Evolutionary conservation across 2,113 vertebrate genomes (phyloP).

Genomic region (Sclerurus mexicanus): DNA sequence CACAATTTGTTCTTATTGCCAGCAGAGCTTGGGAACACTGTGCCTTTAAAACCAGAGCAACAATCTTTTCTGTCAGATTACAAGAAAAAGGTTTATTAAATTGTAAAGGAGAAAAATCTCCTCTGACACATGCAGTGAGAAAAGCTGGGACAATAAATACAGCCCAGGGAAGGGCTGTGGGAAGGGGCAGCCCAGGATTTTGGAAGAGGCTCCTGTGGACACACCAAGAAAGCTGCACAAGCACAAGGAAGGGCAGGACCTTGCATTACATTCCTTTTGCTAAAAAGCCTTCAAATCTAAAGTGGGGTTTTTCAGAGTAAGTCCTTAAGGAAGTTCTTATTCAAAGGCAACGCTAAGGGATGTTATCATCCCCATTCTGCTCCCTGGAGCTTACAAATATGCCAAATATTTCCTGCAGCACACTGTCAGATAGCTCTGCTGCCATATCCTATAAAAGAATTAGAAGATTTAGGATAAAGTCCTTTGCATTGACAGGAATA

Average conservation of each 20-base stretch:
- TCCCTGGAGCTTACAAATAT: slow-evolving; percentile 45
- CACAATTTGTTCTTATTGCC: not conserved
- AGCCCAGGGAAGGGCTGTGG: not conserved
- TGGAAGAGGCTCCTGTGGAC: not conserved
- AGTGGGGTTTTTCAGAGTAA: not conserved
- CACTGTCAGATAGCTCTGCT: not conserved
- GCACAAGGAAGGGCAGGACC: not conserved
- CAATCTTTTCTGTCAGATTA: not conserved
- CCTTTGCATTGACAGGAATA: not conserved
- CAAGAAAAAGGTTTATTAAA: not conserved
- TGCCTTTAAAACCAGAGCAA: not conserved
- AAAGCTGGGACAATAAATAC: not conserved
- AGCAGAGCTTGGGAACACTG: not conserved
- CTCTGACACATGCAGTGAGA: not conserved
- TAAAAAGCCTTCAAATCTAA: not conserved
- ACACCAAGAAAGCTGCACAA: not conserved
- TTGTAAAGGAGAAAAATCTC: not conserved
- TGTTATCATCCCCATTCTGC: slow-evolving; percentile 9
- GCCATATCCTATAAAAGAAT: not conserved
- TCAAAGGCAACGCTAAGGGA: slow-evolving; percentile 15
- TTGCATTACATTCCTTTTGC: not conserved
- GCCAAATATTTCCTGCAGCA: slow-evolving; percentile 50
- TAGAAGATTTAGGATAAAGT: slow-evolving; percentile 23
- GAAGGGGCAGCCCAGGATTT: not conserved
- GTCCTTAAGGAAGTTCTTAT: not conserved